Base-by-base conservation (phyloP, 37 sponge, comb jelly and placozoan genomes). In the Diacarnus erythraeanus region DNA sequence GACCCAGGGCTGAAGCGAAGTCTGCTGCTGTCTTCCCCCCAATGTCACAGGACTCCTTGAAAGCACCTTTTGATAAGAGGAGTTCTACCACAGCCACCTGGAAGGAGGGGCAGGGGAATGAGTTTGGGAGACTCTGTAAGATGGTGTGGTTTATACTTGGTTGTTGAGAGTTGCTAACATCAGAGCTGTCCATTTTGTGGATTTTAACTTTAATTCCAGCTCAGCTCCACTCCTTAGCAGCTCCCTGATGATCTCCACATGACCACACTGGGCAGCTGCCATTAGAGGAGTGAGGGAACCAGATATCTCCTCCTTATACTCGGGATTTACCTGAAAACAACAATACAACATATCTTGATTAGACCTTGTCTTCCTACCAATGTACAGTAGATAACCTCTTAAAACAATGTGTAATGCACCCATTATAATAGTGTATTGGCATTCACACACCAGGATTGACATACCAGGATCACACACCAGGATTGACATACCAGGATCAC, bases 101-200 rank as follows among this genome's bases (percentile, higher is more conserved):
- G 23, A 69, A 38, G 5, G 2, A 26, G 72, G 23, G 27, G 61
- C 26, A 60, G 61, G 4, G 27, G 61, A 25, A 60, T 20, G 56
- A 54, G 56, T 54, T 54, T 54, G 17, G 56, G 17, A 20, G 10
- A 17, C 17, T 20, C 10, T 54, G 17, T 54, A 17, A 17, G 17
- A 54, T 54, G 56, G 56, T 10, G 56, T 10, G 57, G 15, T 1
- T 2, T 31, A 20, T 27, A 65, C 70, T 42, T 93, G 90, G 42
- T 89, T 88, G 41, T 93, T 93, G 33, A 93, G 76, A 3, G 84
- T 64, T 4, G 94, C 94, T 5, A 93, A 75, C 94, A 93, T 93
- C 39, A 93, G 73, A 17, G 94, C 90, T 0, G 90, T 88, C 84
- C 82, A 93, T 10, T 71, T 43, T 22, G 79, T 90, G 37, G 77